Percentiles rank a stretch among this genome's conserved stretches.
Evolutionary conservation across 2,888 invertebrate species (phyloP).

Genomic region (Microplitis deprimator): DNA sequence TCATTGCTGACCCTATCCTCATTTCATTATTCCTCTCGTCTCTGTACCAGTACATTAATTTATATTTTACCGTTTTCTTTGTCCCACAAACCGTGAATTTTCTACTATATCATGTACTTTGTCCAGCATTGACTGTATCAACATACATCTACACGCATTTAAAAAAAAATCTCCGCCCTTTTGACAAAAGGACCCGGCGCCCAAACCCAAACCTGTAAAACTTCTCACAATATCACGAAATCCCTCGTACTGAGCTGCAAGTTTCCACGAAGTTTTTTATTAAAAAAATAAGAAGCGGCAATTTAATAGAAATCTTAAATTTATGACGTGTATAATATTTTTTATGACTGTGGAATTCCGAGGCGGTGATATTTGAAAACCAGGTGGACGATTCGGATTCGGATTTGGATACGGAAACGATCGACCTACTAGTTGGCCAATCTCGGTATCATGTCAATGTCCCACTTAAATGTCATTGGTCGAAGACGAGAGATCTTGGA

Average conservation of each 20-base stretch:
- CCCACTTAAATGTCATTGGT: not conserved
- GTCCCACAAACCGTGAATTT: slow-evolving; percentile 10
- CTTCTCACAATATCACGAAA: too few species aligned
- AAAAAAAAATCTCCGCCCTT: too few species aligned
- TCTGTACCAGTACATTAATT: slow-evolving; percentile 39
- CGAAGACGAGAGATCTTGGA: not conserved
- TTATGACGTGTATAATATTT: not conserved
- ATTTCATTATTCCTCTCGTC: not conserved
- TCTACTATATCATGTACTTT: not conserved
- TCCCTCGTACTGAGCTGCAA: too few species aligned
- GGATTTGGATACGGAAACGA: not conserved
- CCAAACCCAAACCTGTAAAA: too few species aligned
- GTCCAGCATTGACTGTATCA: not conserved
- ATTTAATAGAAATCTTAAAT: too few species aligned
- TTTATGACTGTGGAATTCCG: not conserved
- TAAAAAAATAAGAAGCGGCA: too few species aligned
- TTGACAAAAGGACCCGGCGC: too few species aligned
- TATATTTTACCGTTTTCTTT: slow-evolving; percentile 40
- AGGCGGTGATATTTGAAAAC: not conserved
- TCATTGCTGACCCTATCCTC: slow-evolving; percentile 60
- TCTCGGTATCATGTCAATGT: not conserved
- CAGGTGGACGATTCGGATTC: not conserved
- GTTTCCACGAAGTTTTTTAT: too few species aligned
- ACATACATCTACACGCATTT: too few species aligned
- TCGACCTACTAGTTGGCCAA: not conserved